These are phyloP conservation scores for Carcina quercana DNA, from an alignment of 2,888 invertebrate species.

Conservation along the genomic window DNA sequence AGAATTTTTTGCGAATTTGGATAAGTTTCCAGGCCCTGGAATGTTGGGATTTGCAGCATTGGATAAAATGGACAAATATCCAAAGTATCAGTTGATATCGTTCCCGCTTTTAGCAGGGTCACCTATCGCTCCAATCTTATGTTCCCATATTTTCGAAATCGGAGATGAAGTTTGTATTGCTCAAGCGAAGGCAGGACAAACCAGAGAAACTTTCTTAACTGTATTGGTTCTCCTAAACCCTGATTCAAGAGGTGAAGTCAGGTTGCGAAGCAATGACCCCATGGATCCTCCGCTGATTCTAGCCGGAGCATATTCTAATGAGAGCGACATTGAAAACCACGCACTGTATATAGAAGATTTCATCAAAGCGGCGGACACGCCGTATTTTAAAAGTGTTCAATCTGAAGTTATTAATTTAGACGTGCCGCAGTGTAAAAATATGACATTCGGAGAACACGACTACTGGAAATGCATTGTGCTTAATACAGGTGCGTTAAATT, in stretches of 20 bases:
- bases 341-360: conserved; percentile 28
- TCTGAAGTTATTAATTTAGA: conserved; percentile 25
- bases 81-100: conserved; percentile 34
- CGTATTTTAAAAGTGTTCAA: conserved; percentile 24
- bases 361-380: conserved; percentile 26
- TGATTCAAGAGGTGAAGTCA: conserved; percentile 34
- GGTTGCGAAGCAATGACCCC: conserved; percentile 28
- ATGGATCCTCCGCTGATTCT: conserved; percentile 28
- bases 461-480: too few species aligned
- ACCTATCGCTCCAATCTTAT: conserved; percentile 20
- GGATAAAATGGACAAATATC: conserved; percentile 28
- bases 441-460: too few species aligned
- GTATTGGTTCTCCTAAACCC: conserved; percentile 27
- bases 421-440: too few species aligned
- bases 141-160: conserved; percentile 21
- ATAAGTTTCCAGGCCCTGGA: conserved; percentile 29
- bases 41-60: conserved; percentile 32
- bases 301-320: conserved; percentile 24
- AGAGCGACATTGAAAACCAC: conserved; percentile 28
- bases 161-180: conserved; percentile 24
- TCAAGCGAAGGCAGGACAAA: conserved; percentile 16
- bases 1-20: conserved; percentile 21
- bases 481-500: too few species aligned
- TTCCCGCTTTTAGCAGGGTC: conserved; percentile 22
- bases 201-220: conserved; percentile 17